Conservation (phyloP, 2,113 vertebrate species). For the Piprites chloris region DNA sequence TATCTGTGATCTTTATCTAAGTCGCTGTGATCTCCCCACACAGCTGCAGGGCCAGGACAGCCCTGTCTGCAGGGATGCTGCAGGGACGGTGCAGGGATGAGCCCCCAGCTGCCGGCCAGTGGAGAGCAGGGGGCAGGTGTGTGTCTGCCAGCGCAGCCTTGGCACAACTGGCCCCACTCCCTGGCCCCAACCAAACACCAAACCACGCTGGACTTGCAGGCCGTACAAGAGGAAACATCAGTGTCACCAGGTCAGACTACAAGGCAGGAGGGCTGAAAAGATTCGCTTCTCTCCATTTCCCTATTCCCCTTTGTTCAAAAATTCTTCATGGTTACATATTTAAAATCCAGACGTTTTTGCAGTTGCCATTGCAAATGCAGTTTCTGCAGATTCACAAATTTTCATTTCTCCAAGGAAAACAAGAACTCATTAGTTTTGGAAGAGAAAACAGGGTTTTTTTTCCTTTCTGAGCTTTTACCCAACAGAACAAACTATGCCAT, state of each 20-base stretch:
- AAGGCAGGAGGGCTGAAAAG: background rate
- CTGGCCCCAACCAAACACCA: background rate
- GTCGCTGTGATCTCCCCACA: slow-evolving; percentile 1
- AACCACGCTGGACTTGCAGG: background rate
- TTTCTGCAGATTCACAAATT: background rate
- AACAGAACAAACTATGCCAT: background rate
- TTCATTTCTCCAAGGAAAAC: background rate
- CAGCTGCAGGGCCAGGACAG: background rate
- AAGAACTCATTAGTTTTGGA: background rate
- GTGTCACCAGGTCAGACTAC: background rate
- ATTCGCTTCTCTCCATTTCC: rapidly evolving
- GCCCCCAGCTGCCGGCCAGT: background rate
- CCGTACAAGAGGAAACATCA: background rate
- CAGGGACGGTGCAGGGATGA: rapidly evolving
- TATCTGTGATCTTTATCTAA: background rate
- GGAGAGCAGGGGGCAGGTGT: background rate
- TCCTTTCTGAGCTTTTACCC: background rate
- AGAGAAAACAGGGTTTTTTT: background rate
- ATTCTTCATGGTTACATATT: background rate
- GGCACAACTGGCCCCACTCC: background rate
- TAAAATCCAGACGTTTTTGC: background rate
- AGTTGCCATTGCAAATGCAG: background rate
- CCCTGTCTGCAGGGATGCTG: background rate
- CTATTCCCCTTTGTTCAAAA: background rate
- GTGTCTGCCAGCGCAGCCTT: background rate